Conservation (phyloP, 2,888 invertebrate genomes). For the Leuctra nigra region DNA sequence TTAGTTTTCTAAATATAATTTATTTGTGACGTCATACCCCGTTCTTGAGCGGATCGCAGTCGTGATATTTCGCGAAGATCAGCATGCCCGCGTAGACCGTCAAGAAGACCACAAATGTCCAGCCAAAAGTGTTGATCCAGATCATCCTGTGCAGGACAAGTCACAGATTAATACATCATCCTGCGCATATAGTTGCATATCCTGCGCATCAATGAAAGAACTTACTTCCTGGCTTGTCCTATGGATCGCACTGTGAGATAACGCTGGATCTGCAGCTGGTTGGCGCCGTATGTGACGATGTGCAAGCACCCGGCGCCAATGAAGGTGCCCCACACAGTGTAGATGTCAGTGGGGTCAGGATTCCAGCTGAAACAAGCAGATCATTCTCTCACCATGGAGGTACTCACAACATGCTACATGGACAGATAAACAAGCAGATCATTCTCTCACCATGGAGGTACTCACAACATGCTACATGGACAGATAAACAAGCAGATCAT, state of each 20-base stretch:
- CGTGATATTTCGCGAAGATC: conserved; percentile 43
- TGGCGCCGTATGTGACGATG: conserved; percentile 40
- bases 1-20: no score
- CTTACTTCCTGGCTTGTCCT: conserved; percentile 39
- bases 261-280: conserved; percentile 46
- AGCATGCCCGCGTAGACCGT: conserved; percentile 41
- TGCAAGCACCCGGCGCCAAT: conserved; percentile 40
- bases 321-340: conserved; percentile 41
- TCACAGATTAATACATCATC: not conserved
- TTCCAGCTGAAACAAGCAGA: conserved; percentile 38
- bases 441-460: no score
- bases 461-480: no score
- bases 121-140: conserved; percentile 36
- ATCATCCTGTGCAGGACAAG: conserved; percentile 33
- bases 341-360: conserved; percentile 40
- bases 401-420: no score
- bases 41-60: conserved; percentile 43
- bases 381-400: no score
- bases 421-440: no score
- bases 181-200: no score
- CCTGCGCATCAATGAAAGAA: no score
- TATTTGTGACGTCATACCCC: no score
- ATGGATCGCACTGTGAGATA: conserved; percentile 42
- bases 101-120: conserved; percentile 34
- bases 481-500: no score